A percentile compares a stretch with the other conserved stretches of the same genome.
phyloP scores from a whole-genome alignment of 2,113 vertebrate species.

The Nesoenas mayeri region DNA sequence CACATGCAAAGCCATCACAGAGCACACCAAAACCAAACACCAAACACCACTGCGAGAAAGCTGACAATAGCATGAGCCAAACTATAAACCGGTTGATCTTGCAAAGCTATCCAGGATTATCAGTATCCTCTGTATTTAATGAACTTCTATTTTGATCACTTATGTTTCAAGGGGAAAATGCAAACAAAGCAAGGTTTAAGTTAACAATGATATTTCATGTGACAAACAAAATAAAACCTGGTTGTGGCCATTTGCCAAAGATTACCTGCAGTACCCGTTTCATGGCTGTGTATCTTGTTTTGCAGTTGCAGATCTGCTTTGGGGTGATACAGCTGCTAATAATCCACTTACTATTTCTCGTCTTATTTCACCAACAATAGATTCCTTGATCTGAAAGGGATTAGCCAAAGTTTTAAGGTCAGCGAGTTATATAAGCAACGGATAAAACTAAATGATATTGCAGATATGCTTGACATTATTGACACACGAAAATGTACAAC shows the following conservation, averaged over 20 bases:
- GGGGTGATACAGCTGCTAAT: conserved; percentile 83
- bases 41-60: not conserved
- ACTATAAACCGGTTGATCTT: not conserved
- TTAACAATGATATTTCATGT: not conserved
- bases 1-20: not conserved
- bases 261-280: conserved; percentile 71
- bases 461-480: not conserved
- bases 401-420: conserved; percentile 21
- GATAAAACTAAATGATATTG: not conserved
- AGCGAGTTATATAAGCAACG: not conserved
- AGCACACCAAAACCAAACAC: not conserved
- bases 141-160: not conserved
- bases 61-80: not conserved
- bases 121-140: not conserved
- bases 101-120: not conserved
- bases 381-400: conserved; percentile 87
- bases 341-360: conserved; percentile 92
- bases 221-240: not conserved
- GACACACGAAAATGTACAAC: not conserved
- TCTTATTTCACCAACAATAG: conserved; percentile 89
- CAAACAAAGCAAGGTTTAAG: not conserved
- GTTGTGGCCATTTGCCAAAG: not conserved
- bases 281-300: conserved; percentile 69
- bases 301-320: conserved; percentile 69
- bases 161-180: not conserved